A percentile compares a stretch with the other conserved stretches of the same genome.
phyloP scores from a whole-genome alignment of 1,140 invertebrate genomes.

The Drosophila guanche region DNA sequence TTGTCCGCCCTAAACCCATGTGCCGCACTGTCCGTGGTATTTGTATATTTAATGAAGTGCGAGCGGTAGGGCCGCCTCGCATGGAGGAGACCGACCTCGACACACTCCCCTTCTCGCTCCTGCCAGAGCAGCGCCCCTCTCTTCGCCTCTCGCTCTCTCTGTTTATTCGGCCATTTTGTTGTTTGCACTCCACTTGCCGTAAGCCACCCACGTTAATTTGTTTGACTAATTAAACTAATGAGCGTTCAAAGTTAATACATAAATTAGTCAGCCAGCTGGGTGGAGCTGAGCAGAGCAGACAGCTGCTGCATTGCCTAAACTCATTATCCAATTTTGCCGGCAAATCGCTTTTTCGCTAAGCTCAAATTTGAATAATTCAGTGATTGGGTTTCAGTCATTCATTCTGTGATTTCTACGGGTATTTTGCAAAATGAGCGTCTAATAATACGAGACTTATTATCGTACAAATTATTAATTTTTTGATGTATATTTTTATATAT shows the following conservation, averaged over 20 bases:
- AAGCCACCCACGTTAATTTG: constrained; percentile 82
- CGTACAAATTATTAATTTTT: neutral
- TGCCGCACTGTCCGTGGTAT: constrained; percentile 40
- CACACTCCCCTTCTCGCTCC: constrained; percentile 2
- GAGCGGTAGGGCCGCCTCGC: constrained; percentile 40
- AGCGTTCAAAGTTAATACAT: constrained; percentile 84
- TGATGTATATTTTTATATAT: neutral
- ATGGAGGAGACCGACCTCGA: neutral
- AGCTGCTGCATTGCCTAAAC: constrained; percentile 13
- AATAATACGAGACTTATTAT: too few species aligned
- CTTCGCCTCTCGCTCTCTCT: constrained; percentile 26
- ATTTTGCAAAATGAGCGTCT: too few species aligned
- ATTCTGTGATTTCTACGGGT: too few species aligned
- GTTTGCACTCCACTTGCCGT: constrained; percentile 74
- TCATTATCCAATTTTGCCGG: constrained; percentile 32
- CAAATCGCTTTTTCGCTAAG: constrained; percentile 28
- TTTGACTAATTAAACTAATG: constrained; percentile 84
- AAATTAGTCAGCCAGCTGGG: constrained; percentile 66
- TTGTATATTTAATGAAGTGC: constrained; percentile 72
- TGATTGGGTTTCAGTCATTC: constrained; percentile 11
- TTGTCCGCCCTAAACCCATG: constrained; percentile 26
- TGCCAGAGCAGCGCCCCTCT: neutral
- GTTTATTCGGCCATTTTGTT: constrained; percentile 79
- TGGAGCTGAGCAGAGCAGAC: neutral
- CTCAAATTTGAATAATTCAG: constrained; percentile 25